phyloP scores from a whole-genome alignment of 2,113 vertebrate genomes.

The Dipodomys ordii region DNA sequence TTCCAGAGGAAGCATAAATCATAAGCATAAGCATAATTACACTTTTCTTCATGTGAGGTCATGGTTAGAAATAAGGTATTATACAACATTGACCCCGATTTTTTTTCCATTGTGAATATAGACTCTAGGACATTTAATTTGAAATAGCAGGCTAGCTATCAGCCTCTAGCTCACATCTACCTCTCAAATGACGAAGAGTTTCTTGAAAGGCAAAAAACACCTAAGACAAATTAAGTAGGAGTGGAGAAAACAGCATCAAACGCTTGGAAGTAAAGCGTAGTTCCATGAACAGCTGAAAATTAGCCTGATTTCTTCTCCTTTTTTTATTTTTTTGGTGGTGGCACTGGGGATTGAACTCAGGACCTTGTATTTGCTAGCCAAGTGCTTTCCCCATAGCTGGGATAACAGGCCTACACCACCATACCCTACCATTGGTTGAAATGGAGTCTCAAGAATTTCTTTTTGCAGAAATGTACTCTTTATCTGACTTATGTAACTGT shows the following conservation, averaged over 20 bases:
- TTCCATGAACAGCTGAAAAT: background rate
- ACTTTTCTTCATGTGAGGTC: background rate
- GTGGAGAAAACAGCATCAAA: background rate
- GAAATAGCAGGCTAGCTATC: background rate
- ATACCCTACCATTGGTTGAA: too few relatives aligned
- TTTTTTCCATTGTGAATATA: background rate
- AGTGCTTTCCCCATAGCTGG: too few relatives aligned
- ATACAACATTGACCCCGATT: conserved; percentile 10
- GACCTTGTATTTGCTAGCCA: too few relatives aligned
- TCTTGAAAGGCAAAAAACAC: conserved; percentile 33
- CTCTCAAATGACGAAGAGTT: background rate
- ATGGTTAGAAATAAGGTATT: conserved; percentile 38
- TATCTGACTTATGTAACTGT: too few relatives aligned
- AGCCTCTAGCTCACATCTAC: background rate
- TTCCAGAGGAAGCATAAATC: background rate
- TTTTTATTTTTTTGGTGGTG: too few relatives aligned
- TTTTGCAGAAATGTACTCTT: too few relatives aligned
- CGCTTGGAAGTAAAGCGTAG: background rate
- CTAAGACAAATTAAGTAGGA: conserved; percentile 1
- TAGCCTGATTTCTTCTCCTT: background rate
- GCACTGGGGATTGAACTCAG: too few relatives aligned
- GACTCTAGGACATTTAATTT: background rate
- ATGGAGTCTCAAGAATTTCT: too few relatives aligned
- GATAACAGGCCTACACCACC: too few relatives aligned
- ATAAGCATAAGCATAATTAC: background rate